Percentiles rank a stretch among this genome's conserved stretches.
phyloP scores from a whole-genome alignment of 35 echinoderm and acorn worm species.

The Apostichopus californicus region DNA sequence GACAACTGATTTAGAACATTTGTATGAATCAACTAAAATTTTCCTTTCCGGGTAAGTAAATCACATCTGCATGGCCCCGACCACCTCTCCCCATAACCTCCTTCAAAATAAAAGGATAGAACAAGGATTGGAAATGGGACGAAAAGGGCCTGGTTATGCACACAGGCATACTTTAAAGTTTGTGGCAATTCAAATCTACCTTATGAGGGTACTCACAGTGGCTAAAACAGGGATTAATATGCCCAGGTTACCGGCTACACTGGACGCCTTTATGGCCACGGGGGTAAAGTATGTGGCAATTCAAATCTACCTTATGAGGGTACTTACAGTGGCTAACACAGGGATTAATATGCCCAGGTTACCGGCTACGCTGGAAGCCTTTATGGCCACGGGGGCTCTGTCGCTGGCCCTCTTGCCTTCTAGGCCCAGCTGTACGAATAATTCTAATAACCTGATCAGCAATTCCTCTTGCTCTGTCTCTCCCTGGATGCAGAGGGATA shows the following conservation, averaged over 20 bases:
- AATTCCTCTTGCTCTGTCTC: conserved; percentile 91
- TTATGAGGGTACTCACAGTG: conserved; percentile 63
- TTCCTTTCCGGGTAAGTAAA: too few species aligned
- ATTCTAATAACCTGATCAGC: conserved; percentile 78
- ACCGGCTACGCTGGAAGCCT: conserved; percentile 93
- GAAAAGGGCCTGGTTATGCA: too few species aligned
- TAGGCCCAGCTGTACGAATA: conserved; percentile 94
- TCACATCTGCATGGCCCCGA: too few species aligned
- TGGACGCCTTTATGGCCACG: conserved; percentile 93
- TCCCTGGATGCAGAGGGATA: conserved; percentile 78
- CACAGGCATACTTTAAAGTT: too few species aligned
- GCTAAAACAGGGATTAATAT: conserved; percentile 95
- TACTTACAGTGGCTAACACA: conserved; percentile 88
- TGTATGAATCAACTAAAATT: too few species aligned
- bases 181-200: too few species aligned
- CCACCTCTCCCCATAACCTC: too few species aligned
- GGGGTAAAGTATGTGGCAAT: not conserved
- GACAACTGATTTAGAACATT: too few species aligned
- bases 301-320: not conserved
- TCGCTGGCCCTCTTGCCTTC: conserved; percentile 89
- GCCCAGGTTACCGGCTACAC: conserved; percentile 90
- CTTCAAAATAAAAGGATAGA: too few species aligned
- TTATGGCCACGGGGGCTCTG: conserved; percentile 83
- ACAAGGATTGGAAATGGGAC: too few species aligned
- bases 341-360: conserved; percentile 96